These are phyloP conservation scores for Nasua narica DNA, from an alignment of 2,797 vertebrate species.

Conservation along the genomic window DNA sequence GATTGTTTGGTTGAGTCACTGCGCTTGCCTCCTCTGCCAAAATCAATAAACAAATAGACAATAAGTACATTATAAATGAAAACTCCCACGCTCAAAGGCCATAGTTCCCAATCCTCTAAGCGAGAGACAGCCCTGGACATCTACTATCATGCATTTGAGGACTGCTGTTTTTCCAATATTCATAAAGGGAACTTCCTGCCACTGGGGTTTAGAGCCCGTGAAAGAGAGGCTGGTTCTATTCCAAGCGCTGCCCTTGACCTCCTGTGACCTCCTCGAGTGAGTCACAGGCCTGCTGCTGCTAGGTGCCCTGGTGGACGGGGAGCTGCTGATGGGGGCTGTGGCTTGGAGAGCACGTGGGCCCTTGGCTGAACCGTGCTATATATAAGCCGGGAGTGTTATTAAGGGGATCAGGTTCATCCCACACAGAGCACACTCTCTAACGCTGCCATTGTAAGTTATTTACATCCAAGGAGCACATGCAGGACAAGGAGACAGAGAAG, in stretches of 20 bases:
- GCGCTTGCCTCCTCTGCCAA: not conserved
- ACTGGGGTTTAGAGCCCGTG: not conserved
- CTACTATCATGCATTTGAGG: not conserved
- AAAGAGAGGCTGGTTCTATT: conserved; percentile 6
- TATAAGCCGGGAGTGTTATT: conserved; percentile 5
- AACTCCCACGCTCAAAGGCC: not conserved
- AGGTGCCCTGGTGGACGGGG: not conserved
- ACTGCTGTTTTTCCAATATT: not conserved
- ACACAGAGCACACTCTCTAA: conserved; percentile 48
- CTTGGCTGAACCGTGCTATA: not conserved
- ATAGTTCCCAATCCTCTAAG: not conserved
- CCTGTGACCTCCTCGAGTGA: not conserved
- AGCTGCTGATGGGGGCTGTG: not conserved
- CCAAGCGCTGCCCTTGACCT: not conserved
- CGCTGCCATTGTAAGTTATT: conserved; percentile 52
- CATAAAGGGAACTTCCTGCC: not conserved
- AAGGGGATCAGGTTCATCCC: conserved; percentile 51
- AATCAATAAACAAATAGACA: not conserved
- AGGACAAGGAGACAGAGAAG: conserved; percentile 45
- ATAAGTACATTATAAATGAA: not conserved
- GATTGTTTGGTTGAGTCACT: not conserved
- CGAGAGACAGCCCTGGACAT: not conserved
- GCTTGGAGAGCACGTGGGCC: not conserved
- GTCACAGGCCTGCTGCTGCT: not conserved
- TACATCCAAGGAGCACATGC: conserved; percentile 53